These are phyloP conservation scores for Pluvianellus socialis DNA, from an alignment of 2,113 vertebrate genomes.

Conservation along the genomic window DNA sequence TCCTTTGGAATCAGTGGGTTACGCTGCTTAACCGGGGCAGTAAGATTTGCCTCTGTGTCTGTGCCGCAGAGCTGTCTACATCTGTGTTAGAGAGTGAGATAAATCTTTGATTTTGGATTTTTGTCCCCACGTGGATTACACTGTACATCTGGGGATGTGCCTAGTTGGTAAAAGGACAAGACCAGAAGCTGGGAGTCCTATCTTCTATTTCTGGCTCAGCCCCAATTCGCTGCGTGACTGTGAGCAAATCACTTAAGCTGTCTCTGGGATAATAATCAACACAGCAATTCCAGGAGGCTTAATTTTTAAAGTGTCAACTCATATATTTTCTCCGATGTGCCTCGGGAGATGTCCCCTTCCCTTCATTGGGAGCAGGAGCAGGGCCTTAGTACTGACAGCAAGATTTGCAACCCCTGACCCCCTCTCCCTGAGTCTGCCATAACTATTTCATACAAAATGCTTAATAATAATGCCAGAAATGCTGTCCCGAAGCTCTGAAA, in stretches of 20 bases:
- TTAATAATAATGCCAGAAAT: conserved; percentile 38
- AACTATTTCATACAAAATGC: conserved; percentile 8
- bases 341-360: conserved; percentile 15
- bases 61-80: not conserved
- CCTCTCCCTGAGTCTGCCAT: not conserved
- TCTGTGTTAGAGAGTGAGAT: not conserved
- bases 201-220: conserved; percentile 44
- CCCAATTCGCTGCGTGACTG: conserved; percentile 29
- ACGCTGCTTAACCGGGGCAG: not conserved
- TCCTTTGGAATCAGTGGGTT: not conserved
- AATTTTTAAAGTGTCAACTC: conserved; percentile 60
- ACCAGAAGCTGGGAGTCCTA: not conserved
- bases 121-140: not conserved
- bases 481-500: conserved; percentile 7
- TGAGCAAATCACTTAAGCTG: conserved; percentile 64
- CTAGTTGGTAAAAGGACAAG: not conserved
- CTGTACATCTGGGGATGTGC: not conserved
- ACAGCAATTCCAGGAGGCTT: conserved; percentile 49
- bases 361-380: not conserved
- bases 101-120: conserved; percentile 43
- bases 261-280: conserved; percentile 57
- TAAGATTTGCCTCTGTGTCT: not conserved
- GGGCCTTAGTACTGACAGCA: conserved; percentile 2
- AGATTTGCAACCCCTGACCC: conserved; percentile 19
- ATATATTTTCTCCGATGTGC: not conserved